Evolutionary conservation across 1,140 invertebrate species (phyloP).

Genomic region (Ladona fulva): DNA sequence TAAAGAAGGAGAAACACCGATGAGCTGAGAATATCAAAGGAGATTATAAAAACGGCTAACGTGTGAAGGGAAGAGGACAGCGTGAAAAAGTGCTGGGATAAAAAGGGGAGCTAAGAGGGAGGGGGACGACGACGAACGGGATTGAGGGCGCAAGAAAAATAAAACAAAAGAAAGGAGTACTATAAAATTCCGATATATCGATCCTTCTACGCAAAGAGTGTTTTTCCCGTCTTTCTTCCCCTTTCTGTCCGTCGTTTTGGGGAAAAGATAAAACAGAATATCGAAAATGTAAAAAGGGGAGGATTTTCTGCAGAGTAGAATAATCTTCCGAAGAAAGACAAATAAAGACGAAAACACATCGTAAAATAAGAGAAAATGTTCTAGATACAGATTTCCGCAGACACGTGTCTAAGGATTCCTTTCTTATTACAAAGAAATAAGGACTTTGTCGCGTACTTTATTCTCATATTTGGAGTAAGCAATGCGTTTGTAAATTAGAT

Average conservation of each 20-base stretch:
- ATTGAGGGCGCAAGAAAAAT: neutral
- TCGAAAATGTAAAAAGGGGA: too few relatives aligned
- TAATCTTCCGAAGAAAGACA: neutral
- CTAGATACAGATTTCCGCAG: neutral
- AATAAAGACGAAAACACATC: neutral
- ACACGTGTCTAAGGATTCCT: too few relatives aligned
- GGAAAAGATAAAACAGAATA: too few relatives aligned
- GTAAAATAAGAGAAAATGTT: neutral
- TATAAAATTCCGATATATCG: conserved; percentile 7
- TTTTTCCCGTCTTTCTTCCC: neutral
- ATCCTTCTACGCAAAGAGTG: neutral
- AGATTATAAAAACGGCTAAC: too few relatives aligned
- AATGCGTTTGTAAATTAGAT: too few relatives aligned
- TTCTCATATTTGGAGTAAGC: too few relatives aligned
- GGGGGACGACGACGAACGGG: neutral
- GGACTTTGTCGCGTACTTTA: too few relatives aligned
- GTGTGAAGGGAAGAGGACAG: neutral
- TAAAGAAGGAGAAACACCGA: too few relatives aligned
- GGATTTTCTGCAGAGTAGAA: neutral
- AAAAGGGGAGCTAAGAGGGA: neutral
- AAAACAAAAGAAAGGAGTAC: neutral
- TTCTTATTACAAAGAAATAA: too few relatives aligned
- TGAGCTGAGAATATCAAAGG: neutral
- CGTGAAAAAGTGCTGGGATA: neutral
- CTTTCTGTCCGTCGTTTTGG: too few relatives aligned